Evolutionary conservation across 2,113 vertebrate genomes (phyloP), one percentile per base, ranked within the genome.

Genomic region (Motacilla tschutschensis): DNA sequence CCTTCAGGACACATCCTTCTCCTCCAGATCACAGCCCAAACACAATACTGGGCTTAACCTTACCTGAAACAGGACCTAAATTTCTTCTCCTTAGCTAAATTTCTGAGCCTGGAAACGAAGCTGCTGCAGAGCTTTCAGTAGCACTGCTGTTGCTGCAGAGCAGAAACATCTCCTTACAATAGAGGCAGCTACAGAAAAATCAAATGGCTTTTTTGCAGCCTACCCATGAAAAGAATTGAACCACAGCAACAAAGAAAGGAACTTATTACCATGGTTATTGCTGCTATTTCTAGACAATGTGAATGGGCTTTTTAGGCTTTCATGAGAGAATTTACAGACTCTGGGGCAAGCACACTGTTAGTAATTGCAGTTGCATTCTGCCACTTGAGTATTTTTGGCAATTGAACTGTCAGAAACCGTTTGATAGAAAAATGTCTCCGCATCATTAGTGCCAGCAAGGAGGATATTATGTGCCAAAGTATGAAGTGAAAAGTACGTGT

Each of bases 231-330:
- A 93, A 91, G 88, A 92, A 88, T 74, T 58, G 46, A 92, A 94
- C 90, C 87, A 82, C 89, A 83, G 93, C 93, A 95, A 91, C 90
- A 92, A 93, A 94, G 87, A 92, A 92, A 92, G 88, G 87, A 95
- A 94, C 84, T 94, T 93, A 94, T 95, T 95, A 93, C 93, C 93
- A 94, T 94, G 94, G 94, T 94, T 95, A 95, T 94, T 88, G 93
- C 92, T 95, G 90, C 95, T 95, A 93, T 95, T 95, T 93, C 90
- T 91, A 93, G 92, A 90, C 87, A 91, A 75, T 0, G 36, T 90
- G 85, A 95, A 93, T 88, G 90, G 91, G 91, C 82, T 85, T 88
- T 94, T 94, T 90, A 92, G 88, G 88, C 93, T 94, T 95, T 95
- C 84, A 84, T 89, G 80, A 92, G 89, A 88, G 85, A 91, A 89